phyloP scores from a whole-genome alignment of 2,113 vertebrate species.

The Mungos mungo region DNA sequence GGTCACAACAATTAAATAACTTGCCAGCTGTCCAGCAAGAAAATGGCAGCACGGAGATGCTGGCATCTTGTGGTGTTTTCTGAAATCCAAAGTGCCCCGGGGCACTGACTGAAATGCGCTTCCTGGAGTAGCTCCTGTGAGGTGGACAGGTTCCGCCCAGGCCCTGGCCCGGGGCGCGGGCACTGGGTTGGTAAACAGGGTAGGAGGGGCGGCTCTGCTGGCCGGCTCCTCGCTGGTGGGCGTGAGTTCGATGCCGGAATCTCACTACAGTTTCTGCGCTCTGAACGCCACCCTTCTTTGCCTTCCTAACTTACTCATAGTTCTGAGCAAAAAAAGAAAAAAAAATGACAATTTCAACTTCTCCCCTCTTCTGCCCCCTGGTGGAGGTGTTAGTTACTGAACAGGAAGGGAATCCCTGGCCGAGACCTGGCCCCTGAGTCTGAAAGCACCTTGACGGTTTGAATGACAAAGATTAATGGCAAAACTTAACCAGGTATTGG shows the following conservation, averaged over 20 bases:
- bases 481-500: background rate
- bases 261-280: background rate
- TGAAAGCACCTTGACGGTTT: background rate
- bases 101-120: background rate
- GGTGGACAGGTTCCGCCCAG: too few relatives aligned
- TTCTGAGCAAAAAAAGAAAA: too few relatives aligned
- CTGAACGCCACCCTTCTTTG: background rate
- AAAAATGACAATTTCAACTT: background rate
- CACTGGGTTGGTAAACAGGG: background rate
- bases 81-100: background rate
- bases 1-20: background rate
- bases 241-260: background rate
- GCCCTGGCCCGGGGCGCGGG: background rate
- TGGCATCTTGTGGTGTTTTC: background rate
- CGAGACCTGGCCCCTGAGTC: background rate
- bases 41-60: background rate
- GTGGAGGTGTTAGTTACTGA: background rate
- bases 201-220: fast-evolving
- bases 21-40: background rate
- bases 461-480: background rate
- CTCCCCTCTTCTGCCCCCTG: background rate
- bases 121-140: fast-evolving
- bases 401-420: background rate
- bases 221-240: background rate
- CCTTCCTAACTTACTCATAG: background rate